phyloP scores from a whole-genome alignment of 2,797 vertebrate genomes.

The Gymnopithys bicolor region DNA sequence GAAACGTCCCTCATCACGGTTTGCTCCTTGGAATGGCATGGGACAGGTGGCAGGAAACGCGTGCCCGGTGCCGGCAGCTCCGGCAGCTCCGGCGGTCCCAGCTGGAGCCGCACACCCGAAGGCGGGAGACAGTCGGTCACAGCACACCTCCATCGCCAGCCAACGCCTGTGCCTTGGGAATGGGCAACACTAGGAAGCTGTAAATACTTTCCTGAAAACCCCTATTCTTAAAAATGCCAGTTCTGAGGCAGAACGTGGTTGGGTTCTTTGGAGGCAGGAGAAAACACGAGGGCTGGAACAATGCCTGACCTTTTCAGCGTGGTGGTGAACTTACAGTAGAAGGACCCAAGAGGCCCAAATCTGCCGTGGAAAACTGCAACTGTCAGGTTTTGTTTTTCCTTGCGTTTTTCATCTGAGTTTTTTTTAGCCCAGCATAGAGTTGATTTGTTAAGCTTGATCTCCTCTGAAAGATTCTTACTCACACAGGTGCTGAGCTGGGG shows the following conservation, averaged over 20 bases:
- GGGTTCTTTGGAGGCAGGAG: constrained; percentile 32
- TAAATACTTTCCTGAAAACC: constrained; percentile 44
- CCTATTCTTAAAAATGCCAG: constrained; percentile 39
- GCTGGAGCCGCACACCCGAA: rapidly evolving
- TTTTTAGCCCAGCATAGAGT: neutral
- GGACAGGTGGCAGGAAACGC: constrained; percentile 57
- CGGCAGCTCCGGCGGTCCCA: neutral
- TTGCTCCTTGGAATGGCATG: neutral
- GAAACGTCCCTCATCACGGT: neutral
- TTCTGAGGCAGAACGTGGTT: neutral
- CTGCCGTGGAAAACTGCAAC: constrained; percentile 37
- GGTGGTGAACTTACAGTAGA: constrained; percentile 47
- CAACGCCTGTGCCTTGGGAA: neutral
- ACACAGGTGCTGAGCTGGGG: neutral
- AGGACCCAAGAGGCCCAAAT: constrained; percentile 52
- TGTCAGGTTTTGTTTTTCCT: constrained; percentile 45
- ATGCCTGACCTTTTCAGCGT: constrained; percentile 60
- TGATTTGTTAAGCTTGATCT: neutral
- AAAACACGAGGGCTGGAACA: constrained; percentile 23
- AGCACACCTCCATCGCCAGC: rapidly evolving
- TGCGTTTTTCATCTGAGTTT: constrained; percentile 14
- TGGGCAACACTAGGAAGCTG: constrained; percentile 21
- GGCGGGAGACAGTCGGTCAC: neutral
- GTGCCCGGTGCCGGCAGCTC: neutral
- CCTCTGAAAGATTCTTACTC: neutral